Evolutionary conservation across 2,797 vertebrate species (phyloP).

Genomic region (Aselliscus stoliczkanus): DNA sequence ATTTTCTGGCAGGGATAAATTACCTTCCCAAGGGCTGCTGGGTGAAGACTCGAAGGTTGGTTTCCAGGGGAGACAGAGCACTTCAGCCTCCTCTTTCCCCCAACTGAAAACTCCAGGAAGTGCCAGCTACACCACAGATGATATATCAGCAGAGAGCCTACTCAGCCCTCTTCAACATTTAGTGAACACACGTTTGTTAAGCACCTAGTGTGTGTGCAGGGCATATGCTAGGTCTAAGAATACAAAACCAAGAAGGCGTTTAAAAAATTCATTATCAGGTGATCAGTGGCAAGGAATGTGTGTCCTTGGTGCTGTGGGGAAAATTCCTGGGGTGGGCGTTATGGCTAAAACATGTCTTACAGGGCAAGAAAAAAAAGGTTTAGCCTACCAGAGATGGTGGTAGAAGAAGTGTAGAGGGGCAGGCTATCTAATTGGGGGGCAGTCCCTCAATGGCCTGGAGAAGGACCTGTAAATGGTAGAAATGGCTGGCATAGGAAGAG

Average conservation of each 20-base stretch:
- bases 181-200: neutral
- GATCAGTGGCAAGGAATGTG: neutral
- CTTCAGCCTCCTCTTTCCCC: neutral
- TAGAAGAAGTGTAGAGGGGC: neutral
- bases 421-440: neutral
- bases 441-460: neutral
- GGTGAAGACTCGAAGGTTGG: neutral
- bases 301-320: neutral
- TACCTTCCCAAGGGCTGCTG: neutral
- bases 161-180: neutral
- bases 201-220: neutral
- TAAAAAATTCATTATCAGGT: neutral
- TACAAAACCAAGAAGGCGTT: neutral
- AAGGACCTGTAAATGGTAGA: neutral
- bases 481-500: neutral
- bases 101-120: neutral
- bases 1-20: slow-evolving; percentile 60
- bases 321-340: neutral
- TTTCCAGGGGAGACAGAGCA: slow-evolving; percentile 53
- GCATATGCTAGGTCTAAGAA: neutral
- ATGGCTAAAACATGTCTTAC: neutral
- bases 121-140: neutral
- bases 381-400: neutral
- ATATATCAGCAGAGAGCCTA: neutral
- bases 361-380: neutral